Evolutionary conservation across 2,113 vertebrate genomes (phyloP), one percentile per base, ranked within the genome.

Genomic region (Hiodon alosoides): DNA sequence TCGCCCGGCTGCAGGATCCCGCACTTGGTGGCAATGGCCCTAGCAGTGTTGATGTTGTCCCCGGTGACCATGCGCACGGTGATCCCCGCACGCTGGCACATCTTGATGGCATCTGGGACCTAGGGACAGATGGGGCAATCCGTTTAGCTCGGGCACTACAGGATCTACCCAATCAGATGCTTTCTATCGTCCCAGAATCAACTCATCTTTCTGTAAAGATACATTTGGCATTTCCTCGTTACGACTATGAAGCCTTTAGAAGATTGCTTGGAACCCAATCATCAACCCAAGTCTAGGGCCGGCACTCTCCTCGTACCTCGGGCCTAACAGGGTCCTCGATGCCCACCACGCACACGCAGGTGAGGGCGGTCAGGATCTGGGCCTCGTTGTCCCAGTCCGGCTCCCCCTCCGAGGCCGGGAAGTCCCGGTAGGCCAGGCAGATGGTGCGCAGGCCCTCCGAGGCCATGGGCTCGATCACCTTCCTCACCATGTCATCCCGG

Each of bases 31-130:
- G 97, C 95, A 78, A 99, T 99, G 83, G 97, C 95, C 14, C 97
- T 92, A 58, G 97, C 97, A 2, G 97, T 99, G 76, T 97, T 95
- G 76, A 99, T 98, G 87, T 99, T 99, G 87, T 99, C 97, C 2
- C 97, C 97, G 0, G 97, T 99, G 78, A 99, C 97, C 97, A 99
- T 99, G 53, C 97, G 94, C 55, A 99, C 97, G 2, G 97, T 99
- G 86, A 99, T 99, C 72, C 97, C 97, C 61, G 97, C 96, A 70
- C 92, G 90, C 72, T 99, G 97, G 79, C 97, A 99, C 85, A 94
- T 98, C 47, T 87, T 95, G 84, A 99, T 99, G 86, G 97, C 96
- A 52, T 98, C 96, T 17, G 97, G 96, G 71, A 99, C 97, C 97
- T 99, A 78, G 47, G 0, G 50, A 16, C 17, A 70, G 59, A 58